Base-by-base conservation (phyloP, 2,888 invertebrate genomes). In the Parthenolecanium corni region DNA sequence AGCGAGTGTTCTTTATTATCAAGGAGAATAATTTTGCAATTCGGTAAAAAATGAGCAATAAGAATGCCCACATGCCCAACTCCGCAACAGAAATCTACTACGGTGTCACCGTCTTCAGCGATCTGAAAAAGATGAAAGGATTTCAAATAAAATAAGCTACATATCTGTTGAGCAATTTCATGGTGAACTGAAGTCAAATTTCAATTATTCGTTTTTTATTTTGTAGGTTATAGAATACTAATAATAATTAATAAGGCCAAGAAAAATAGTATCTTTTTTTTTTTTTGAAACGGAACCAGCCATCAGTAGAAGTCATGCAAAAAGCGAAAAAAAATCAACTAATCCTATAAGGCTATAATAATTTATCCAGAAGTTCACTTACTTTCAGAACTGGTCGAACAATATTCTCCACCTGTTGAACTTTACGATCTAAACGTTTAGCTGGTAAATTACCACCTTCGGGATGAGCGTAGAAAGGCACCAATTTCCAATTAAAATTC, bases 61-160 rank as follows among this genome's bases (percentile, higher is more conserved):
- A 93, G 73, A 66, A 95, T 86, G 0, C 94, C 95, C 64, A 95
- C 77, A 74, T 95, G 94, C 0, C 95, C 95, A 69, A 91, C 87
- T 1, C 95, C 95, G 70, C 91, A 87, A 73, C 95, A 95, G 74
- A 95, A 95, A 73, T 96, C 95, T 0, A 95, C 88, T 68, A 95
- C 87, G 16, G 79, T 75, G 69, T 88, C 81, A 0, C 82, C 81
- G 0, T 78, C 73, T 68, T 77, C 77, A 0, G 86, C 85, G 64
- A 92, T 64, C 70, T 70, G 54, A 6, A 63, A 64, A 21, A 38
- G 9, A 6, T 31, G 4, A 6, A 4, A 31, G 9, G 31, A 31
- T 31, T 31, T 31, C 31, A 31, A 31, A 31, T n/a, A 31, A 31
- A 36, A 62, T 12, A 44, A n/a, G n/a, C n/a, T 31, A 31, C 31